These are phyloP conservation scores for Sebastes melanostomus DNA, from an alignment of 2,797 vertebrate species.

Conservation along the genomic window DNA sequence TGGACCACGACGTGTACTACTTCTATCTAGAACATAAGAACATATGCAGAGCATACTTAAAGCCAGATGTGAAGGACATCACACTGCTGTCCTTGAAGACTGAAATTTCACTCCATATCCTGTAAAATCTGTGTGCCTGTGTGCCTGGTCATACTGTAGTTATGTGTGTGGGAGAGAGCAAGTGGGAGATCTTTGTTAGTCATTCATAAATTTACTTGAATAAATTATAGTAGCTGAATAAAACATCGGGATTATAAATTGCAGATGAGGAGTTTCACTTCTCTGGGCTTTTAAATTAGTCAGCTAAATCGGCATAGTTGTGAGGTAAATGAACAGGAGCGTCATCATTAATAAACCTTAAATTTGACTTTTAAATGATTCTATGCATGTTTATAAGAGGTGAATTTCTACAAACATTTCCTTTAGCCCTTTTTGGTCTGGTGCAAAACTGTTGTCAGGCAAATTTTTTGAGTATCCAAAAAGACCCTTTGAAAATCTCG, in stretches of 20 bases:
- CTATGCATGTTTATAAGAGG: not conserved
- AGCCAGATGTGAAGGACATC: conserved; percentile 42
- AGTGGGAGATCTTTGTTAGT: conserved; percentile 4
- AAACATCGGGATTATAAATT: conserved; percentile 34
- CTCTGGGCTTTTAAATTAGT: conserved; percentile 9
- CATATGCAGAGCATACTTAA: not conserved
- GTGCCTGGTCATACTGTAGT: conserved; percentile 2
- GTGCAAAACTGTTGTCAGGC: not conserved
- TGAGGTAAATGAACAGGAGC: not conserved
- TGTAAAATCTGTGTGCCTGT: not conserved
- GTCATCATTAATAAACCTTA: not conserved
- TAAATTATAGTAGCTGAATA: conserved; percentile 42
- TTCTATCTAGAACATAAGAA: not conserved
- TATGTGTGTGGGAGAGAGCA: not conserved
- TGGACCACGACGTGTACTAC: not conserved
- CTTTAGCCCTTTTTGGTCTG: not conserved
- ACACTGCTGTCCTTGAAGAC: not conserved
- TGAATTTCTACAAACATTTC: not conserved
- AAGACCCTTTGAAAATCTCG: not conserved
- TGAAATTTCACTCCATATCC: conserved; percentile 9
- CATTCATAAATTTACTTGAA: conserved; percentile 26
- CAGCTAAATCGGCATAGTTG: not conserved
- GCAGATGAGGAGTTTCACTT: conserved; percentile 21
- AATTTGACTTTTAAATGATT: not conserved
- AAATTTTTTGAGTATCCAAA: not conserved